A percentile compares a stretch with the other conserved stretches of the same genome.
Conservation (phyloP, 2,888 invertebrate species). For the Andricus quercusramuli region DNA sequence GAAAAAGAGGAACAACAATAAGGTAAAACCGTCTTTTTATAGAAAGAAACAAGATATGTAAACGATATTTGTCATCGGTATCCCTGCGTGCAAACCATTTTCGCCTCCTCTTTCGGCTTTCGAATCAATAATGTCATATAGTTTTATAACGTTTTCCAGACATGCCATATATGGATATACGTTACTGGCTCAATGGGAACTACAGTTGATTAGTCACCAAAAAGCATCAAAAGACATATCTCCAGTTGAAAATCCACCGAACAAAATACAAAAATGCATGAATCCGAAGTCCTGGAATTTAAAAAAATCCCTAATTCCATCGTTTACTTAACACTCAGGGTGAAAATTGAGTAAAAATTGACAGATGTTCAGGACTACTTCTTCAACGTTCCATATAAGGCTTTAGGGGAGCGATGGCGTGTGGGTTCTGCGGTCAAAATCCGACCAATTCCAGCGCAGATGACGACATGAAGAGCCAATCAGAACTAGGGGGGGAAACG, state of each 20-base stretch:
- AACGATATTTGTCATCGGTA: background rate
- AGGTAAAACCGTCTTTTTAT: too few species aligned
- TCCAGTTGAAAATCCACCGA: background rate
- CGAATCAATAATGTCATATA: background rate
- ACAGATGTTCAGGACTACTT: conserved; percentile 34
- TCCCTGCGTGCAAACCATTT: background rate
- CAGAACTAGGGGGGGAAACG: background rate
- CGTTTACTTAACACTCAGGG: background rate
- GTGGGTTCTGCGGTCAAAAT: conserved; percentile 12
- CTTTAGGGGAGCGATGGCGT: background rate
- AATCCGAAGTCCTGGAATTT: background rate
- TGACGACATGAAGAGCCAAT: conserved; percentile 22
- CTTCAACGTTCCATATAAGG: background rate
- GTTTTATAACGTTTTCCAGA: background rate
- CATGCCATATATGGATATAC: conserved; percentile 31
- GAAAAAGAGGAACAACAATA: too few species aligned
- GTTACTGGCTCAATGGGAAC: conserved; percentile 1
- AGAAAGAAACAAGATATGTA: too few species aligned
- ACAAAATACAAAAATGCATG: background rate
- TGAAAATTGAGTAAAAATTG: background rate
- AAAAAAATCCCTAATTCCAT: background rate
- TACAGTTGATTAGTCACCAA: conserved; percentile 10
- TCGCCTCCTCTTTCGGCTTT: background rate
- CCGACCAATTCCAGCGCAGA: background rate
- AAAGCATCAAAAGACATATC: background rate